Base-by-base conservation (phyloP, 2,888 invertebrate genomes). In the Dicycla oo region DNA sequence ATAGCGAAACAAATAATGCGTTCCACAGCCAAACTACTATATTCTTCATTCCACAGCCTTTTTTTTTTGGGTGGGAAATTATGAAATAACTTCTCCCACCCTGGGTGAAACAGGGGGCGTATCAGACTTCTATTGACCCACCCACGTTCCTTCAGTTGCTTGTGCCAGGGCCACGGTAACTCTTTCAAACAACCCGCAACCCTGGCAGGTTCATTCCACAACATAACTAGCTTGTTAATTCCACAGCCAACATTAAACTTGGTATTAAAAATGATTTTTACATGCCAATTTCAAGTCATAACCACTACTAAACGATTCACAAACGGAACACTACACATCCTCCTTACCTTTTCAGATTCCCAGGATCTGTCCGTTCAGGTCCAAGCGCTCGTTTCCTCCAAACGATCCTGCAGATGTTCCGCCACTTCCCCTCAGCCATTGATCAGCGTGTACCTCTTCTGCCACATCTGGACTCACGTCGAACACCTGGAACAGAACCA, bases 361-460 rank as follows among this genome's bases (percentile, higher is more conserved):
- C 90, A 8, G 82, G 73, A 49, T 93, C 92, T 54, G 90, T 63
- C 75, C 87, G 86, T 3, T 89, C 89, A 10, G 90, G 87, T 66
- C 88, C 81, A 81, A 90, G 91, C 45, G 80, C 83, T 69, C 89
- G 88, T 84, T 86, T 92, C 88, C 93, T 89, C 66, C 83, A 83
- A 78, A 93, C 86, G 71, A 85, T 79, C 75, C 78, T 85, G 82
- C 87, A 86, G 83, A 93, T 84, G 75, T 85, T 79, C 75, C 86
- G 82, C 90, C 91, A 91, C 84, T 84, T 91, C 86, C 91, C 90
- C 75, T 88, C 88, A 84, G 91, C 94, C 95, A 95, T 95, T 89
- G 87, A 85, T 94, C 91, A 91, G 81, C 87, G 69, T 58, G 74
- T 62, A 58, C 78, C 80, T 73, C 80, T 81, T 71, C 69, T 81